A percentile compares a stretch with the other conserved stretches of the same genome.
Evolutionary conservation across 2,888 invertebrate genomes (phyloP).

Genomic region (Prionchulus punctatus): DNA sequence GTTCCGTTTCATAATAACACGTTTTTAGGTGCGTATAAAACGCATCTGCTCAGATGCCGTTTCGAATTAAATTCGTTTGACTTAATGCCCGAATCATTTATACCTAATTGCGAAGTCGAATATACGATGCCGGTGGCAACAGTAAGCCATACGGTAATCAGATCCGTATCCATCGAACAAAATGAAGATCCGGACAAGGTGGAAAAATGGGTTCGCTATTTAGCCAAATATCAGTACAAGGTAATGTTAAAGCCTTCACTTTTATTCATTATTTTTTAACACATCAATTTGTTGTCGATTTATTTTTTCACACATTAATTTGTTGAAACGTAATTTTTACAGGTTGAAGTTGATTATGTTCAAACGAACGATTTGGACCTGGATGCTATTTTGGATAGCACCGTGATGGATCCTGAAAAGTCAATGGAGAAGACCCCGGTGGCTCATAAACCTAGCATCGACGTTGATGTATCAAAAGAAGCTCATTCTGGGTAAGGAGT

Average conservation of each 20-base stretch:
- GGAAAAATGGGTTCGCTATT: constrained; percentile 91
- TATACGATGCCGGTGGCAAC: constrained; percentile 98
- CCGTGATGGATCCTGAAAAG: constrained; percentile 18
- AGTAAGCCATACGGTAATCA: constrained; percentile 76
- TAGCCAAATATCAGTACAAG: constrained; percentile 85
- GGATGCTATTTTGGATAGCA: constrained; percentile 18
- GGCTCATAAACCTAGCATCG: constrained; percentile 8
- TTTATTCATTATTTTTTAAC: constrained; percentile 4
- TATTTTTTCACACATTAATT: neutral
- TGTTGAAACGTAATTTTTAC: constrained; percentile 1
- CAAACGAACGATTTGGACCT: constrained; percentile 27
- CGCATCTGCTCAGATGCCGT: constrained; percentile 80
- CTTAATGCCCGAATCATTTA: constrained; percentile 80
- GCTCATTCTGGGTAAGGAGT: constrained; percentile 7
- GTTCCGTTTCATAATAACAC: too few species aligned
- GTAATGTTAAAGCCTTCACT: constrained; percentile 37
- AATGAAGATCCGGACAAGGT: constrained; percentile 58
- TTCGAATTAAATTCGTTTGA: constrained; percentile 92
- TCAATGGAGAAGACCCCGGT: constrained; percentile 10
- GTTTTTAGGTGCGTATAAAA: constrained; percentile 77
- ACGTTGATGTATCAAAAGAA: constrained; percentile 2
- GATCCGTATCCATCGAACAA: constrained; percentile 50
- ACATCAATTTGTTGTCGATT: neutral
- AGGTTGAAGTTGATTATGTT: constrained; percentile 31
- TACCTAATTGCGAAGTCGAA: constrained; percentile 73